Evolutionary conservation across 2,888 invertebrate species (phyloP).

Genomic region (Tubulanus polymorphus): DNA sequence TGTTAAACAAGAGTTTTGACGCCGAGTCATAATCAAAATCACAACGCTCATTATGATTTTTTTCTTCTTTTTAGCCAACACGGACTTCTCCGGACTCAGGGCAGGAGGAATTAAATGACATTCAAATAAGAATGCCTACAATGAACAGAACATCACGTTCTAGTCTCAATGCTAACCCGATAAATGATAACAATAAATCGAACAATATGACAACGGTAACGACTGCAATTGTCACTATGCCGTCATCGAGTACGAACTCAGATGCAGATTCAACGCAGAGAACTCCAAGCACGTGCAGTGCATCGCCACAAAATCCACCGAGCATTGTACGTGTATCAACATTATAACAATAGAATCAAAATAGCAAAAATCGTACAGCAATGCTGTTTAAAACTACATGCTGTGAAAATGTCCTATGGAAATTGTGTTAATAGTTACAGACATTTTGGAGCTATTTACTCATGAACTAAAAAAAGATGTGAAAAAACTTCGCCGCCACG

Average conservation of each 20-base stretch:
- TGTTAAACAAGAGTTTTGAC: too few relatives aligned
- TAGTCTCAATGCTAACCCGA: slow-evolving; percentile 34
- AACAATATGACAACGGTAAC: slow-evolving; percentile 40
- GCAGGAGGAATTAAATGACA: slow-evolving; percentile 43
- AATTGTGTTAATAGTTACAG: too few relatives aligned
- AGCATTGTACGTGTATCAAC: slow-evolving; percentile 39
- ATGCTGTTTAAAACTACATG: too few relatives aligned
- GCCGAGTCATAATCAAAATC: too few relatives aligned
- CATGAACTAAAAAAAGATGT: too few relatives aligned
- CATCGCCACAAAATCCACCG: slow-evolving; percentile 21
- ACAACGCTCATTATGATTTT: too few relatives aligned
- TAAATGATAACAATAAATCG: slow-evolving; percentile 27
- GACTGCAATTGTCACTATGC: slow-evolving; percentile 37
- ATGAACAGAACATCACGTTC: slow-evolving; percentile 35
- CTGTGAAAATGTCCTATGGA: too few relatives aligned
- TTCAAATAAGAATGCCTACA: slow-evolving; percentile 39
- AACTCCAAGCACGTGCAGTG: slow-evolving; percentile 32
- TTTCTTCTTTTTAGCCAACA: neutral
- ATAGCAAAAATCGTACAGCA: too few relatives aligned
- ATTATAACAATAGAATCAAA: slow-evolving; percentile 24
- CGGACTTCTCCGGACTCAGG: slow-evolving; percentile 21
- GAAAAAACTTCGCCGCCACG: too few relatives aligned
- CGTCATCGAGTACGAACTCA: slow-evolving; percentile 38
- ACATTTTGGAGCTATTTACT: too few relatives aligned
- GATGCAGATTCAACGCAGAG: slow-evolving; percentile 36